Conservation (phyloP, 2,113 vertebrate species). For the Equus przewalskii region DNA sequence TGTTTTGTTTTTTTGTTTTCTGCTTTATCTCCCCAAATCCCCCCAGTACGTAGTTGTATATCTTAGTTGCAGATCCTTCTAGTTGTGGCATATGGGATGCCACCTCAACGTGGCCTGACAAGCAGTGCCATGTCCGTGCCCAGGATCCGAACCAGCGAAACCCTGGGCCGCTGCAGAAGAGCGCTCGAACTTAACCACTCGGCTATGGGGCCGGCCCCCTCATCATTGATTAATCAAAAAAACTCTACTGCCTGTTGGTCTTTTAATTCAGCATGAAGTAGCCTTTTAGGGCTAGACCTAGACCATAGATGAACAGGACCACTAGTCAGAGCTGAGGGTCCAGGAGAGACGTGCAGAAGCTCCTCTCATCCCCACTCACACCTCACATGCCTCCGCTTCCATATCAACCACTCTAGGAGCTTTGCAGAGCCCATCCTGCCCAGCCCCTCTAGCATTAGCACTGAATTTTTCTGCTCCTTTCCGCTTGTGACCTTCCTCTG, state of each 20-base stretch:
- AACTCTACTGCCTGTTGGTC: not conserved
- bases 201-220: too few relatives aligned
- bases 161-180: too few relatives aligned
- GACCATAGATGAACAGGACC: too few relatives aligned
- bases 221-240: not conserved
- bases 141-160: too few relatives aligned
- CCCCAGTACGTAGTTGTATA: too few relatives aligned
- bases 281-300: not conserved
- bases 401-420: accelerated
- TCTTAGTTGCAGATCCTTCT: too few relatives aligned
- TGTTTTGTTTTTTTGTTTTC: too few relatives aligned
- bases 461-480: not conserved
- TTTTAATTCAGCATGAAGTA: not conserved
- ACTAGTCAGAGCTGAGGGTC: not conserved
- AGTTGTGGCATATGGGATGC: too few relatives aligned
- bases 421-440: not conserved
- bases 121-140: too few relatives aligned
- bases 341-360: not conserved
- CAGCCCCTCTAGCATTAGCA: not conserved
- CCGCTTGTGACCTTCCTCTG: not conserved
- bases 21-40: too few relatives aligned
- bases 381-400: not conserved
- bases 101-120: too few relatives aligned
- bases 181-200: too few relatives aligned
- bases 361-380: not conserved